Percentiles rank a stretch among this genome's conserved stretches.
phyloP scores from a whole-genome alignment of 2,113 vertebrate genomes.

The Coryphaenoides rupestris region DNA sequence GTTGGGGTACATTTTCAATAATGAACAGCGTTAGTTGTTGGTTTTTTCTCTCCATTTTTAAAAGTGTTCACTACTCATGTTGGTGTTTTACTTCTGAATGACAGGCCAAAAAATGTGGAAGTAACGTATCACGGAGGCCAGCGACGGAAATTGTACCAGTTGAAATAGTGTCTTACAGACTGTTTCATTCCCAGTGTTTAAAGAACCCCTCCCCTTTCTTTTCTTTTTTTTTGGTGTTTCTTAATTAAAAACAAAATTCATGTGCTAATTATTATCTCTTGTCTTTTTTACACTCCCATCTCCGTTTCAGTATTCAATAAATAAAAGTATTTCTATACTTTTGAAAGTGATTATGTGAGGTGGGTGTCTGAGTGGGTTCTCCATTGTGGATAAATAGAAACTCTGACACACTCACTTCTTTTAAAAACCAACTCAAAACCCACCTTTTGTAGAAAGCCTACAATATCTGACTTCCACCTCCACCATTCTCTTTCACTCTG shows the following conservation, averaged over 20 bases:
- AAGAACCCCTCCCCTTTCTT: conserved; percentile 37
- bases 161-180: conserved; percentile 32
- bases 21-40: conserved; percentile 6
- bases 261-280: conserved; percentile 65
- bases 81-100: conserved; percentile 33
- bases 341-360: too few relatives aligned
- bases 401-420: too few relatives aligned
- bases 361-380: too few relatives aligned
- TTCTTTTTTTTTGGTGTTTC: conserved; percentile 57
- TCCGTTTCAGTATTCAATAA: too few relatives aligned
- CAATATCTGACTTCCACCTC: too few relatives aligned
- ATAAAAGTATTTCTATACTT: too few relatives aligned
- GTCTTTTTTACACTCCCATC: conserved; percentile 17
- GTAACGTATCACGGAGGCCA: conserved; percentile 7
- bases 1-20: conserved; percentile 44
- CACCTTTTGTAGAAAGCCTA: too few relatives aligned
- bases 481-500: too few relatives aligned
- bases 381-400: too few relatives aligned
- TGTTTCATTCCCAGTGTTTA: conserved; percentile 45
- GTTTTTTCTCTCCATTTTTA: conserved; percentile 11
- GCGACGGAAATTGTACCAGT: conserved; percentile 37
- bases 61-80: conserved; percentile 27
- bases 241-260: conserved; percentile 73
- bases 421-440: too few relatives aligned
- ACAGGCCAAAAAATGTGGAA: conserved; percentile 8